Percentiles rank a stretch among this genome's conserved stretches.
These are phyloP conservation scores for Carcharodon carcharias DNA, from an alignment of 2,797 vertebrate species.

Conservation along the genomic window DNA sequence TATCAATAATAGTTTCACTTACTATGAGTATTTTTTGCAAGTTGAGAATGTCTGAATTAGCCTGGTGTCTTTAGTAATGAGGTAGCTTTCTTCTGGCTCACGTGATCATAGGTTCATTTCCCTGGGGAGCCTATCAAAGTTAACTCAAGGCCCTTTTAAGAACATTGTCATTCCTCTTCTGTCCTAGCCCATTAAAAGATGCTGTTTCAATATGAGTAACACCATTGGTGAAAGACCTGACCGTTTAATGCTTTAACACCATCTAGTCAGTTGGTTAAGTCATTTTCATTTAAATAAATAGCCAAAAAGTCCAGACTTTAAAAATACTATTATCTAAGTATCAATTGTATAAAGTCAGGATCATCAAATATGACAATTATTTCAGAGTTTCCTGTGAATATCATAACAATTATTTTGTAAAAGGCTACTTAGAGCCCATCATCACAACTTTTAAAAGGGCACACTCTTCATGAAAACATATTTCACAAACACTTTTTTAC, in stretches of 20 bases:
- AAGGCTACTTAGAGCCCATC: not conserved
- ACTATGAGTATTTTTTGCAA: not conserved
- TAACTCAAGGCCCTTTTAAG: not conserved
- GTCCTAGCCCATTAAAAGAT: not conserved
- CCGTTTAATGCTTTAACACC: not conserved
- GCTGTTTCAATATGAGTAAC: not conserved
- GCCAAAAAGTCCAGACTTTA: not conserved
- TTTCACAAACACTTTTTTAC: not conserved
- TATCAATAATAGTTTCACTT: not conserved
- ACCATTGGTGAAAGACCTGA: not conserved
- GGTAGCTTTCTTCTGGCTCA: not conserved
- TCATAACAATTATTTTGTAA: not conserved
- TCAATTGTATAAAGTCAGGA: not conserved
- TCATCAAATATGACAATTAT: not conserved
- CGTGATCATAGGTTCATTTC: not conserved
- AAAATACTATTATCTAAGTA: too few relatives aligned
- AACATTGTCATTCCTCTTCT: not conserved
- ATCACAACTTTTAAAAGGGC: not conserved
- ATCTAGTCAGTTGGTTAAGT: not conserved
- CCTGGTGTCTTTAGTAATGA: not conserved
- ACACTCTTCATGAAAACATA: not conserved
- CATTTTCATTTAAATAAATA: not conserved
- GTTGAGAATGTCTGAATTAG: not conserved
- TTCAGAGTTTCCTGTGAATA: not conserved
- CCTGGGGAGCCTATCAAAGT: not conserved